phyloP scores from a whole-genome alignment of 2,888 invertebrate species.

The Hetaerina titia region DNA sequence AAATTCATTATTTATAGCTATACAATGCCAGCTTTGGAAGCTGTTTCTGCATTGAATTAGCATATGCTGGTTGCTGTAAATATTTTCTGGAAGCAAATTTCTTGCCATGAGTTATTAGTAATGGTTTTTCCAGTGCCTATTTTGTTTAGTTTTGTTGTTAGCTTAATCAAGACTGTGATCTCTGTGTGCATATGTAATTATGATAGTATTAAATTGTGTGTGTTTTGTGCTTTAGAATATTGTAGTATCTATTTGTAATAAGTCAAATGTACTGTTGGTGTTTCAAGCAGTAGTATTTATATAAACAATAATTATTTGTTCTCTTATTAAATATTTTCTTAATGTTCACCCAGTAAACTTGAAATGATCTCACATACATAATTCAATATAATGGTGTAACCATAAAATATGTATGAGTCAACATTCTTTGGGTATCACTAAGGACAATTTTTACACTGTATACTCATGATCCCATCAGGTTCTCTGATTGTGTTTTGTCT shows the following conservation, averaged over 20 bases:
- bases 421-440: not conserved
- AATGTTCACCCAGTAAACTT: not conserved
- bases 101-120: not conserved
- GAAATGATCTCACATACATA: conserved; percentile 47
- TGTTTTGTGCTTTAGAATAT: conserved; percentile 37
- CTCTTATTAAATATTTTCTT: conserved; percentile 15
- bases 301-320: conserved; percentile 28
- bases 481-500: not conserved
- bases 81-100: conserved; percentile 13
- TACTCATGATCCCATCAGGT: not conserved
- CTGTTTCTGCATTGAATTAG: not conserved
- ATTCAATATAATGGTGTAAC: not conserved
- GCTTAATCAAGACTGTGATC: conserved; percentile 58
- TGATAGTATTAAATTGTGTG: conserved; percentile 32
- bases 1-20: conserved; percentile 32
- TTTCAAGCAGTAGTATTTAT: conserved; percentile 53
- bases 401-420: not conserved
- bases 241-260: not conserved
- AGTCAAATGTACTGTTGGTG: not conserved
- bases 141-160: not conserved
- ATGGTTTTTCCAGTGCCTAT: not conserved
- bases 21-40: not conserved
- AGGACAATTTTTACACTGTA: not conserved
- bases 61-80: not conserved
- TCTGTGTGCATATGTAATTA: conserved; percentile 45